A percentile compares a stretch with the other conserved stretches of the same genome.
phyloP scores from a whole-genome alignment of 2,797 vertebrate species.

The Neomorphus geoffroyi region DNA sequence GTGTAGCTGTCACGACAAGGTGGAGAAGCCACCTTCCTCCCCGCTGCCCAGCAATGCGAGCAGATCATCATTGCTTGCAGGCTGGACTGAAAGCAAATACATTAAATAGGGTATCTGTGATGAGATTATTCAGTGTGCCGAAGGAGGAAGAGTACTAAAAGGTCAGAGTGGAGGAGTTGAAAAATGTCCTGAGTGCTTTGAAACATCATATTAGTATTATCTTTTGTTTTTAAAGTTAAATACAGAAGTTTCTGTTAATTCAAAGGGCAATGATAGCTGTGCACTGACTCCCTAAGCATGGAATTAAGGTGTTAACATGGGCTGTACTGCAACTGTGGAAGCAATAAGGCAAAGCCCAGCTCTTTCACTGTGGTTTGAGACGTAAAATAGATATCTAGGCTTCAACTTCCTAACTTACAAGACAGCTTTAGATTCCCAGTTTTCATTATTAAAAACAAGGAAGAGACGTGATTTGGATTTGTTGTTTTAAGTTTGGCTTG shows the following conservation, averaged over 20 bases:
- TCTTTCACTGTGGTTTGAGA: background rate
- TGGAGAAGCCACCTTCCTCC: background rate
- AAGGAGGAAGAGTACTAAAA: background rate
- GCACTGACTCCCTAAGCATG: background rate
- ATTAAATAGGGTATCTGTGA: background rate
- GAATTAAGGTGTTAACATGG: background rate
- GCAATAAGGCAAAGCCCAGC: background rate
- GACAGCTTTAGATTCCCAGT: background rate
- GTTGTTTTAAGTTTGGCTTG: conserved; percentile 26
- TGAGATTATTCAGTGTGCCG: background rate
- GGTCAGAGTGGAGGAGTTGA: background rate
- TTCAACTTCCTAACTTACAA: background rate
- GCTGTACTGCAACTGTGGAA: background rate
- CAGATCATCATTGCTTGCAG: background rate
- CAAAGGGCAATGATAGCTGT: background rate
- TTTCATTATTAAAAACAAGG: conserved; percentile 2
- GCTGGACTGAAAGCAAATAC: background rate
- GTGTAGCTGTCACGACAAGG: background rate
- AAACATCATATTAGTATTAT: background rate
- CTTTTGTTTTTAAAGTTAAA: background rate
- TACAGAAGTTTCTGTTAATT: background rate
- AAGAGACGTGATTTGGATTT: conserved; percentile 27
- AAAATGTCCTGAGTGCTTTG: background rate
- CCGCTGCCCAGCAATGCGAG: background rate
- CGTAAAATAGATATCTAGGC: background rate